phyloP scores from a whole-genome alignment of 2,797 vertebrate species.

The Protosalanx chinensis region DNA sequence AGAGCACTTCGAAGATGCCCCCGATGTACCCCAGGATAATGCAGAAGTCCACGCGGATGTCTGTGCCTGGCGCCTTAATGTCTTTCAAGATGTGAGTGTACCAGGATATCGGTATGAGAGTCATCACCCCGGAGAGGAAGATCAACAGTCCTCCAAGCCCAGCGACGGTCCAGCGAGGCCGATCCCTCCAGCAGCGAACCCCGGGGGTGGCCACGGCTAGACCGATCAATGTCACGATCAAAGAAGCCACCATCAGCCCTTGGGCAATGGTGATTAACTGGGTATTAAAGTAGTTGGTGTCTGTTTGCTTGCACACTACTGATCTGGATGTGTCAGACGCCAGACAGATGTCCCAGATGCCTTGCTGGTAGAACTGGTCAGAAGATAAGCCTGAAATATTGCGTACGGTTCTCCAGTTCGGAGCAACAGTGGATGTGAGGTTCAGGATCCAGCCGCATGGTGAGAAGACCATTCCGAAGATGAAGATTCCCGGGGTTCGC shows the following conservation, averaged over 20 bases:
- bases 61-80: constrained; percentile 26
- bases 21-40: constrained; percentile 88
- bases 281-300: constrained; percentile 73
- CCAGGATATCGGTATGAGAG: constrained; percentile 85
- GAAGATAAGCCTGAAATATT: constrained; percentile 28
- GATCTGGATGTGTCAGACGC: constrained; percentile 37
- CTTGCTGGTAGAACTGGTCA: constrained; percentile 73
- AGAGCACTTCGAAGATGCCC: constrained; percentile 84
- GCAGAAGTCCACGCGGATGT: constrained; percentile 75
- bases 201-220: constrained; percentile 80
- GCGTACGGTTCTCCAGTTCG: constrained; percentile 81
- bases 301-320: constrained; percentile 59
- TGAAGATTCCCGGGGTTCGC: constrained; percentile 84
- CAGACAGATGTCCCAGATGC: constrained; percentile 86
- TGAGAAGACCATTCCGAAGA: constrained; percentile 87
- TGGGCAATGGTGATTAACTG: constrained; percentile 71
- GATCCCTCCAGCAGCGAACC: constrained; percentile 84
- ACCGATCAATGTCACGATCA: constrained; percentile 74
- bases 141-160: constrained; percentile 79
- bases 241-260: constrained; percentile 81
- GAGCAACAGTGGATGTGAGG: constrained; percentile 81
- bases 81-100: constrained; percentile 75
- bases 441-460: constrained; percentile 85
- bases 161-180: constrained; percentile 70
- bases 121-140: constrained; percentile 78